Base-by-base conservation (phyloP, 2,888 invertebrate genomes). In the Xestia c-nigrum region DNA sequence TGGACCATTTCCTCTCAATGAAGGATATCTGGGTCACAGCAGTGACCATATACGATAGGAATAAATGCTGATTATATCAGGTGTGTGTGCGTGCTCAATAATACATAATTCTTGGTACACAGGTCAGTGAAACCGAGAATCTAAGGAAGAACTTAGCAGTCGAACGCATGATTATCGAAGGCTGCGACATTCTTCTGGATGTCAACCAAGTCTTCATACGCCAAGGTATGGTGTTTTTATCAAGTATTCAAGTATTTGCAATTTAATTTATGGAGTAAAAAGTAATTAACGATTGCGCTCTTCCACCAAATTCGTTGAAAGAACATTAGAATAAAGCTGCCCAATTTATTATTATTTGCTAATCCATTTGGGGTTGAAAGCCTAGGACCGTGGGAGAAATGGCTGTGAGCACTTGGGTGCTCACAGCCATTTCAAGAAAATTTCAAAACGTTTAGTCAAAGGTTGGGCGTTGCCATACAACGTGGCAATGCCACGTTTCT, bases 171-270 rank as follows among this genome's bases (percentile, higher is more conserved):
- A 99, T 99, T 83, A 98, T 99, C 4, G 99, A 99, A 93, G 99
- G 99, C 24, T 99, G 99, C 94, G 99, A 99, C 92, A 99, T 99
- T 89, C 96, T 99, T 64, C 96, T 99, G 71, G 99, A 99, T 91
- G 99, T 99, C 40, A 99, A 99, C 94, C 99, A 99, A 97, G 98
- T 99, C 50, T 99, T 99, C 94, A 99, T 99, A 61, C 97, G 99
- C 86, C 99, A 99, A 97, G 98, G 98, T 98, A 64, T 38, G 64
- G 14, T 14, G 16, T 16, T 38, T 38, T 31, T 61, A 19, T 38
- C 10, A 61, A 61, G 19, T 38, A 31, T 61, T 38, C 10, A 61
- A 61, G 19, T 38, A 31, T 61, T 61, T 38, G 19, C 10, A 38
- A 38, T 5, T 10, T 38, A 9, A 57, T 57, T 24, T 57, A 24